Conservation (phyloP, 2,888 invertebrate genomes). For the Pristionchus maxplancki region DNA sequence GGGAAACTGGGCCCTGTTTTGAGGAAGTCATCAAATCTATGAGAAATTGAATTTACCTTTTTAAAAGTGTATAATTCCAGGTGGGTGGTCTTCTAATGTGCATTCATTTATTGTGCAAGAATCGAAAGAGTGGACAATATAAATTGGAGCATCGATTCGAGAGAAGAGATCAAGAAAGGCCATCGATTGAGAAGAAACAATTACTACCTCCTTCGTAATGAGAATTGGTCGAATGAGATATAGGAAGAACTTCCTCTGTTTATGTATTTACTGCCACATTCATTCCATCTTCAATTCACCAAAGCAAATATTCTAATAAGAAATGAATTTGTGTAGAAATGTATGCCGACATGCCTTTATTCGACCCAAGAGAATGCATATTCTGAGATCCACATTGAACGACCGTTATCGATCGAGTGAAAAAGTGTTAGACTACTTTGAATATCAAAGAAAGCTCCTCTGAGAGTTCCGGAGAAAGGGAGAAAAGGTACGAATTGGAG, state of each 20-base stretch:
- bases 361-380: conserved; percentile 23
- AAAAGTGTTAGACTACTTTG: not conserved
- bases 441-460: conserved; percentile 39
- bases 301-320: not conserved
- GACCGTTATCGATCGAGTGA: not conserved
- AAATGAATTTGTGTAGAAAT: too few species aligned
- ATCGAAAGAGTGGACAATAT: conserved; percentile 47
- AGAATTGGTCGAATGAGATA: not conserved
- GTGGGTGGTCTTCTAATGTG: conserved; percentile 40
- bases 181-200: conserved; percentile 47
- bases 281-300: not conserved
- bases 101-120: not conserved
- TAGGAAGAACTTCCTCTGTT: not conserved
- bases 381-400: conserved; percentile 10
- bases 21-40: not conserved
- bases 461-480: not conserved
- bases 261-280: not conserved
- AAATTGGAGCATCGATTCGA: conserved; percentile 48
- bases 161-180: conserved; percentile 43
- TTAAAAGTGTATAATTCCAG: not conserved
- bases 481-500: conserved; percentile 28
- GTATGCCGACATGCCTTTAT: not conserved
- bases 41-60: too few species aligned
- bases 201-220: not conserved
- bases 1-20: not conserved